These are phyloP conservation scores for Epiblema foenella DNA, from an alignment of 2,888 invertebrate genomes.

Conservation along the genomic window DNA sequence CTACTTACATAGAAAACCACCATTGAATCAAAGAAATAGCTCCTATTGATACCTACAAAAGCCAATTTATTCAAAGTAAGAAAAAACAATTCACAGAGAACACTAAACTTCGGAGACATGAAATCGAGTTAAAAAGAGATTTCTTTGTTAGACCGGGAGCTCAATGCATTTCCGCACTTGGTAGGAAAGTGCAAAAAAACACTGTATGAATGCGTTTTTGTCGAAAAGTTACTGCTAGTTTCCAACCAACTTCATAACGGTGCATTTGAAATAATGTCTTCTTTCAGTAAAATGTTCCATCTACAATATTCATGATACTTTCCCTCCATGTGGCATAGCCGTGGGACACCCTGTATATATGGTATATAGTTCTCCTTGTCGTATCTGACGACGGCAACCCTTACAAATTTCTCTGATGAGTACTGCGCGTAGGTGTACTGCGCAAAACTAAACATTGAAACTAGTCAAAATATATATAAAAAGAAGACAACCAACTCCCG, in stretches of 20 bases:
- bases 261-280: no score
- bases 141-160: constrained; percentile 32
- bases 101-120: constrained; percentile 30
- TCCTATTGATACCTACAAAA: constrained; percentile 18
- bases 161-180: constrained; percentile 24
- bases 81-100: constrained; percentile 23
- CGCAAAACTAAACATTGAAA: no score
- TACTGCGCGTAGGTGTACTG: no score
- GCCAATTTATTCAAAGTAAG: constrained; percentile 27
- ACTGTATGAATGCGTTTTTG: constrained; percentile 24
- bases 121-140: constrained; percentile 43
- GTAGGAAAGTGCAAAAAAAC: not conserved
- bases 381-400: no score
- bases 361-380: no score
- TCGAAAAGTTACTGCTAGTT: not conserved
- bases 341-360: no score
- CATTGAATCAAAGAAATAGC: not conserved
- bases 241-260: not conserved
- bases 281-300: no score
- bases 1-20: no score
- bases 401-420: no score
- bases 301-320: no score
- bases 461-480: no score
- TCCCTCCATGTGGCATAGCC: no score
- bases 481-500: not conserved